These are phyloP conservation scores for Myrmecobius fasciatus DNA, from an alignment of 2,113 vertebrate genomes.

Conservation along the genomic window DNA sequence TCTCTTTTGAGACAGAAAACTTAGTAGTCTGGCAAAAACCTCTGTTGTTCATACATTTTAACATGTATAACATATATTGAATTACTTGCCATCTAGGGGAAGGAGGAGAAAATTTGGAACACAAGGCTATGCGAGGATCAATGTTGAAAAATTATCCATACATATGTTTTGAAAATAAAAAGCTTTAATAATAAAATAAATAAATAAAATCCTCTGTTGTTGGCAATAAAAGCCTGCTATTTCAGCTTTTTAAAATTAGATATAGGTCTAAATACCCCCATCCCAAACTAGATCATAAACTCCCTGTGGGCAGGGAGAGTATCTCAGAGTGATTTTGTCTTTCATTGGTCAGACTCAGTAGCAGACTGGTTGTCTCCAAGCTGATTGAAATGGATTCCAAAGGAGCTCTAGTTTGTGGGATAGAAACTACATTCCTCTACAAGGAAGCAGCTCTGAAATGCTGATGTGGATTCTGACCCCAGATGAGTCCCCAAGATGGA, in stretches of 20 bases:
- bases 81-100: no score
- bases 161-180: no score
- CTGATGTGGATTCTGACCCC: not conserved
- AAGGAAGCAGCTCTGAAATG: not conserved
- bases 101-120: no score
- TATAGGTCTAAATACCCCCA: not conserved
- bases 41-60: no score
- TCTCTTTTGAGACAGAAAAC: conserved; percentile 50
- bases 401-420: not conserved
- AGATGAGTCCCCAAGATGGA: not conserved
- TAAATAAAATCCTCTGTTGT: not conserved
- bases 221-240: conserved; percentile 36
- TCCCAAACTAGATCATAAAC: not conserved
- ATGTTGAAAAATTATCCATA: no score
- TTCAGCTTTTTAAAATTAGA: not conserved
- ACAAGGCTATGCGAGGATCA: no score
- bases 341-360: not conserved
- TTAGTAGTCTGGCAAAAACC: not conserved
- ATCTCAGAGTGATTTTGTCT: not conserved
- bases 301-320: not conserved
- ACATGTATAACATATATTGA: no score
- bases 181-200: no score
- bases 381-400: not conserved
- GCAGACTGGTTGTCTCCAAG: not conserved
- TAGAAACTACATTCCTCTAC: not conserved